Conservation (phyloP, 1,140 invertebrate genomes). For the Drosophila nigrodunni region DNA sequence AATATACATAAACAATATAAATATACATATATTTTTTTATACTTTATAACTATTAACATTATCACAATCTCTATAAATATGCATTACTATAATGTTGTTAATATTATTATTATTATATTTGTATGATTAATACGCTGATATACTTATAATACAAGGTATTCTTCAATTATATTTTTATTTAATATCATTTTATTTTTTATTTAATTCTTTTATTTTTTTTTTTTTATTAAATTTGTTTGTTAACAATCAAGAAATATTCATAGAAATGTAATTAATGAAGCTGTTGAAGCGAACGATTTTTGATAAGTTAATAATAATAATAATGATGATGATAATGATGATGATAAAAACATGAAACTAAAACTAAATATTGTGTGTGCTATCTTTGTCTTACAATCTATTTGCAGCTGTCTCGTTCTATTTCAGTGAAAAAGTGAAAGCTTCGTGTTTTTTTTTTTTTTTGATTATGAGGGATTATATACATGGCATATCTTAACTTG, state of each 20-base stretch:
- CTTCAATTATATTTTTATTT: slow-evolving; percentile 24
- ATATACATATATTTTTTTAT: slow-evolving; percentile 46
- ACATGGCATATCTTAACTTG: slow-evolving; percentile 6
- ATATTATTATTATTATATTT: slow-evolving; percentile 68
- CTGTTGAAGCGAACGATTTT: slow-evolving; percentile 32
- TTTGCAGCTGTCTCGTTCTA: slow-evolving; percentile 25
- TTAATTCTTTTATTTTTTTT: slow-evolving; percentile 2
- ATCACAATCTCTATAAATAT: slow-evolving; percentile 37
- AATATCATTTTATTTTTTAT: slow-evolving; percentile 21
- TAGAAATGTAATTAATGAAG: slow-evolving; percentile 43
- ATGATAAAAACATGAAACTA: slow-evolving; percentile 46
- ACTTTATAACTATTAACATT: slow-evolving; percentile 29
- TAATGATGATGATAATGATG: slow-evolving; percentile 64
- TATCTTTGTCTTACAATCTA: slow-evolving; percentile 40
- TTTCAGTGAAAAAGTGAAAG: slow-evolving; percentile 59
- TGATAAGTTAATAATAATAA: slow-evolving; percentile 67
- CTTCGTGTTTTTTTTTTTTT: slow-evolving; percentile 6
- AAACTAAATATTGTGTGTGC: slow-evolving; percentile 35
- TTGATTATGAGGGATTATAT: slow-evolving; percentile 14
- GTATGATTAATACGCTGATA: slow-evolving; percentile 63
- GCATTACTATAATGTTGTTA: slow-evolving; percentile 76
- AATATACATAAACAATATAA: slow-evolving; percentile 25
- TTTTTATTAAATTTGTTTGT: slow-evolving; percentile 39
- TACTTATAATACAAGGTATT: slow-evolving; percentile 39
- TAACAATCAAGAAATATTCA: slow-evolving; percentile 45